Evolutionary conservation across 2,113 vertebrate genomes (phyloP).

Genomic region (Columbina picui): DNA sequence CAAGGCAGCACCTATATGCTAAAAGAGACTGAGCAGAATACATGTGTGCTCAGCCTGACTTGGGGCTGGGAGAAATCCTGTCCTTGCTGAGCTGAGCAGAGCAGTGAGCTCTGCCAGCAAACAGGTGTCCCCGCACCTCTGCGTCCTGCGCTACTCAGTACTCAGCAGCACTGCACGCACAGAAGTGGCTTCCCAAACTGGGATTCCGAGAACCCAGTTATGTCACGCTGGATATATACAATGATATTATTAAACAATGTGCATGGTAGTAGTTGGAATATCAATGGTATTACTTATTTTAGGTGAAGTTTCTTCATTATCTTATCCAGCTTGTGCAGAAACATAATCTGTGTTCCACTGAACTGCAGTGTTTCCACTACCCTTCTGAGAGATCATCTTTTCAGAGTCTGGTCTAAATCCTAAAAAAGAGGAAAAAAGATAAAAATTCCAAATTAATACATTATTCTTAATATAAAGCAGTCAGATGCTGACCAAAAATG

Average conservation of each 20-base stretch:
- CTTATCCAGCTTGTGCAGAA: background rate
- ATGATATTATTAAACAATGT: background rate
- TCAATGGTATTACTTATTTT: background rate
- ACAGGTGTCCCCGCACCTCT: background rate
- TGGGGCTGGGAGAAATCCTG: background rate
- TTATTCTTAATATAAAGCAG: background rate
- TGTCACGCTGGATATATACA: accelerated
- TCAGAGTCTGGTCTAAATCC: background rate
- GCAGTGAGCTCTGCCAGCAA: background rate
- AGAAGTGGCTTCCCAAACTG: background rate
- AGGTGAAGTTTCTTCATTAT: background rate
- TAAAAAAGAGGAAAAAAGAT: background rate
- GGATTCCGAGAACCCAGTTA: background rate
- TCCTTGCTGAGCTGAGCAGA: background rate
- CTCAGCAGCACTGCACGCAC: background rate
- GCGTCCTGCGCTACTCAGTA: background rate
- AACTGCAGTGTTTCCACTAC: background rate
- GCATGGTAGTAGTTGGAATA: background rate
- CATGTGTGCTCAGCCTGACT: background rate
- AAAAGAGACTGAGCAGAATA: background rate
- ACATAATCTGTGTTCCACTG: background rate
- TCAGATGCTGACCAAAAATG: background rate
- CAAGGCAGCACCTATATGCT: background rate
- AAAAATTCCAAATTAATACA: background rate
- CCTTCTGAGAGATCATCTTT: background rate